Evolutionary conservation across 2,113 vertebrate species (phyloP), one percentile per base, ranked within the genome.

Genomic region (Amphiprion ocellaris): DNA sequence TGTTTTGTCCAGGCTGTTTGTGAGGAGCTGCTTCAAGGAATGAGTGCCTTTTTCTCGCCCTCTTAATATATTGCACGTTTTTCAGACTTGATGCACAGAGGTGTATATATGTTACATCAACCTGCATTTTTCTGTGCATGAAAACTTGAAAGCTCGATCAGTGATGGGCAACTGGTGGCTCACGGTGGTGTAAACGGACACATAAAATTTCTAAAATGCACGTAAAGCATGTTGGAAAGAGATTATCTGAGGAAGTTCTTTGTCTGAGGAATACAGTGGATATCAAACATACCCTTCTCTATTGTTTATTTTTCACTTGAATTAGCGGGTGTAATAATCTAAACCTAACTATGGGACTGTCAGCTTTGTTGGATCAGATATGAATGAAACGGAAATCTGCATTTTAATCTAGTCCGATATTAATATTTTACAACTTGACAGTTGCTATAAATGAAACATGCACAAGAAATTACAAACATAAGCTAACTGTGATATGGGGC

Each of bases 11-110:
- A 3, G 0, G 9, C 7, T 19, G 62, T 37, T 56, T 44, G 10
- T 14, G 4, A 15, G 24, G 26, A 61, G 58, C 49, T 61, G 41
- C 54, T 28, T 61, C n/a, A 30, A 49, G n/a, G 65, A 11, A 49
- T 10, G 69, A 77, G 81, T 89, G 82, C 81, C 81, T 83, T 84
- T 30, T 37, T 37, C 33, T 37, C 7, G 1, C 24, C 28, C 6
- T 69, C 16, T 79, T 11, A 12, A 65, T 50, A 14, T 72, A 10
- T 63, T 74, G 12, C 4, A 16, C 53, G 19, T 5, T 63, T 61
- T 56, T 16, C 53, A 28, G n/a, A 64, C 66, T 66, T 52, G 47
- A 30, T 47, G 26, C 55, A 49, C 44, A 44, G 30, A 69, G 23
- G 8, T 59, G 26, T 30, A 10, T 4, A 39, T 24, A 46, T 65